Percentiles rank a stretch among this genome's conserved stretches.
These are phyloP conservation scores for Ernsta delagoae DNA, from an alignment of 2,888 invertebrate genomes.

Conservation along the genomic window DNA sequence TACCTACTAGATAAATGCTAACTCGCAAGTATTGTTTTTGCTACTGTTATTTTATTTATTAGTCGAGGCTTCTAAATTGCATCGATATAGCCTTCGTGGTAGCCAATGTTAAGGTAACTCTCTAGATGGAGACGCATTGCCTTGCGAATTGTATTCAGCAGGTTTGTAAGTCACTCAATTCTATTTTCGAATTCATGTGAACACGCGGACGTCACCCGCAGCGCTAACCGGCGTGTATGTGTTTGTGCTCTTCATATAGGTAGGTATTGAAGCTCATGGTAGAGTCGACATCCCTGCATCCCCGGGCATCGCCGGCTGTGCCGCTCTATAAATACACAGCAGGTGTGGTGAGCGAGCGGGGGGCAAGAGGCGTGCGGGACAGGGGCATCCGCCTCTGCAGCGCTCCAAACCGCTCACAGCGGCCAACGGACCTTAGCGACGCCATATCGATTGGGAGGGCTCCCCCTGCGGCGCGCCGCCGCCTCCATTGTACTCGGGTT, in stretches of 20 bases:
- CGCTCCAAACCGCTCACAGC: slow-evolving; percentile 80
- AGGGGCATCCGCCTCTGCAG: slow-evolving; percentile 81
- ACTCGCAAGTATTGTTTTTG: background rate
- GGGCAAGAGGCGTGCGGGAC: slow-evolving; percentile 63
- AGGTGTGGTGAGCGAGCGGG: slow-evolving; percentile 75
- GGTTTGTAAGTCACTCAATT: slow-evolving; percentile 38
- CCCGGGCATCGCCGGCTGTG: slow-evolving; percentile 71
- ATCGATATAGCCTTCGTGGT: too few relatives aligned
- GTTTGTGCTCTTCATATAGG: too few relatives aligned
- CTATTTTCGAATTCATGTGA: slow-evolving; percentile 75
- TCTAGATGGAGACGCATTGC: background rate
- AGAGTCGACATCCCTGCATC: slow-evolving; percentile 74
- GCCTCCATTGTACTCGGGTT: slow-evolving; percentile 79
- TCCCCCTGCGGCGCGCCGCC: slow-evolving; percentile 83
- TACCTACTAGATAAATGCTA: too few relatives aligned
- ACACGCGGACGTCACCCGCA: slow-evolving; percentile 64
- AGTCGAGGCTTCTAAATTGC: too few relatives aligned
- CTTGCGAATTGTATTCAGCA: slow-evolving; percentile 30
- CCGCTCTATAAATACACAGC: slow-evolving; percentile 83
- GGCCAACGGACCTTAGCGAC: slow-evolving; percentile 85
- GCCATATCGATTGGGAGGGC: slow-evolving; percentile 85
- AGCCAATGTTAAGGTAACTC: background rate
- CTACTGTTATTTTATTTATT: background rate
- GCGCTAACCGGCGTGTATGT: slow-evolving; percentile 46
- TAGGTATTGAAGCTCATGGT: slow-evolving; percentile 50